These are phyloP conservation scores for Phainopepla nitens DNA, from an alignment of 2,113 vertebrate species.

Conservation along the genomic window DNA sequence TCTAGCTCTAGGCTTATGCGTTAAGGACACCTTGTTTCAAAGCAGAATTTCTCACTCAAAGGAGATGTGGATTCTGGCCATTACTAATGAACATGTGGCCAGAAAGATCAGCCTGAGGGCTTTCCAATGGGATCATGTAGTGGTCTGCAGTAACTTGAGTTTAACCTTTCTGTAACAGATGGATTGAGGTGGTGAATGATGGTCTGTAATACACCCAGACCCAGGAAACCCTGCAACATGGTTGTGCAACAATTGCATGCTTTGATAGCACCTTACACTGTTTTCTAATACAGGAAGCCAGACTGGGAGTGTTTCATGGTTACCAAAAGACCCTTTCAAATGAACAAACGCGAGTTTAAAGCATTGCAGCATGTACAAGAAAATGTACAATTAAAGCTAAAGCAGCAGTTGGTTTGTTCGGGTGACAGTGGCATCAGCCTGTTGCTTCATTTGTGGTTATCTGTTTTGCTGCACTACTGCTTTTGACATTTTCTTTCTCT, in stretches of 20 bases:
- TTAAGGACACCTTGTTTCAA: conserved; percentile 1
- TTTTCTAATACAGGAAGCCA: conserved; percentile 23
- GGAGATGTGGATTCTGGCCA: not conserved
- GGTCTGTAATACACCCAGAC: not conserved
- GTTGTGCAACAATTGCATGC: conserved; percentile 18
- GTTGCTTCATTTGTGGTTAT: conserved; percentile 31
- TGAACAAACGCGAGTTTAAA: conserved; percentile 13
- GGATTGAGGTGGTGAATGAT: not conserved
- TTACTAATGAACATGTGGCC: not conserved
- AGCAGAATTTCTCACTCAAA: not conserved
- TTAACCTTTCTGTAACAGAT: not conserved
- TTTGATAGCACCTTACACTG: not conserved
- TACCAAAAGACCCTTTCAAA: conserved; percentile 36
- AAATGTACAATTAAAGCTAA: not conserved
- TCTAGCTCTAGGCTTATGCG: conserved; percentile 3
- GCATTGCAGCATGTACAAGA: not conserved
- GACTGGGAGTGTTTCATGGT: conserved; percentile 67
- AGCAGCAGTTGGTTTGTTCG: not conserved
- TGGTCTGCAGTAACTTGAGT: not conserved
- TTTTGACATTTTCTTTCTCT: conserved; percentile 54
- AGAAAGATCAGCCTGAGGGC: not conserved
- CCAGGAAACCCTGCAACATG: not conserved
- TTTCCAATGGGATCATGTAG: not conserved
- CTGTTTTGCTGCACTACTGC: conserved; percentile 21
- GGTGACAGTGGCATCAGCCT: not conserved